Evolutionary conservation across 2,797 vertebrate genomes (phyloP), one percentile per base, ranked within the genome.

Genomic region (Geotrypetes seraphini): DNA sequence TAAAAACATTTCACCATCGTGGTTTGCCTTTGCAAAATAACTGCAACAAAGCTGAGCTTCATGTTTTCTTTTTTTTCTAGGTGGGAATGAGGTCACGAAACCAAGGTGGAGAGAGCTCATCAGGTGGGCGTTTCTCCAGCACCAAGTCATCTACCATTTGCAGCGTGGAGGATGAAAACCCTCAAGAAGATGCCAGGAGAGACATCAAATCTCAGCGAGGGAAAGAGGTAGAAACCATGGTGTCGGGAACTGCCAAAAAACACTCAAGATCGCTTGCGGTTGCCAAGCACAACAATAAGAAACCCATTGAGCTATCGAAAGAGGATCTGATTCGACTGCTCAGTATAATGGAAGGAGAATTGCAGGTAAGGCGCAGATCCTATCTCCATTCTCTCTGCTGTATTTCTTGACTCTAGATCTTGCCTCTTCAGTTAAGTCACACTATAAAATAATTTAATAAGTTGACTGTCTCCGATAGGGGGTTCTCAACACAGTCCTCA

Each of bases 311-410:
- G 3, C 73, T 93, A 51, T 83, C 87, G 13, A 89, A 81, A 66
- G 81, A 80, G 22, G 88, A 96, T 12, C 78, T 98, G 41, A 66
- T 96, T 7, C 86, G 70, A 12, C 79, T 98, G 22, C 85, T 98
- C 47, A 89, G 92, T 12, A 69, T 97, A 63, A 98, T 98, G 95
- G 95, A 98, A 60, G 95, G 95, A 56, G 95, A 98, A 42, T 61
- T 98, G 7, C 92, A 98, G 92, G 95, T 98, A 76, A 54, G 66
- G 36, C 10, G 33, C 17, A 19, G 6, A 11, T 35, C 1, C 7
- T 17, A 0, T 29, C 12, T 11, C 26, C 8, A 24, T 33, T 11
- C 13, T 45, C 43, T 41, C 16, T 37, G 29, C 6, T 5, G 20
- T 41, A 22, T 16, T 5, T 26, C 3, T 30, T 25, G 14, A 22